phyloP scores from a whole-genome alignment of 1,140 invertebrate genomes.

The Polypedilum pembai region DNA sequence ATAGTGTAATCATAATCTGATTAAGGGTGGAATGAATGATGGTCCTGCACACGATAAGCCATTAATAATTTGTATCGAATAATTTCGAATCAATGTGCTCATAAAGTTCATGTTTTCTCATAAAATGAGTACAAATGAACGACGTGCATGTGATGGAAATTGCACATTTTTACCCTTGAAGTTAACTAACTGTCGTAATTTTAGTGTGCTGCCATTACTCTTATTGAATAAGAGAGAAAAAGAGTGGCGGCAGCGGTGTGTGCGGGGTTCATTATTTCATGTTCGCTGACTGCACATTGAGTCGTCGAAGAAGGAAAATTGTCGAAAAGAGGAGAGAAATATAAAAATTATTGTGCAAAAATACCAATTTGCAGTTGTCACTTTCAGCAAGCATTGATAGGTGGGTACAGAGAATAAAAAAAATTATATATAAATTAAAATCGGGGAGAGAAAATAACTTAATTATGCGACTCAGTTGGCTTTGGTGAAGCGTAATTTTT shows the following conservation, averaged over 20 bases:
- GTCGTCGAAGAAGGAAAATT: background rate
- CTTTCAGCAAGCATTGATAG: background rate
- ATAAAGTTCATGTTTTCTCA: background rate
- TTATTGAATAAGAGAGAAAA: background rate
- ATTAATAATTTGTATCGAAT: slow-evolving; percentile 19
- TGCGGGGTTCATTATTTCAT: background rate
- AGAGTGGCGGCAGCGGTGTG: background rate
- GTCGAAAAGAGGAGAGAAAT: background rate
- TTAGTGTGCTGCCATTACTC: background rate
- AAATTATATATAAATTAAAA: slow-evolving; percentile 7
- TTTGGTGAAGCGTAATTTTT: background rate
- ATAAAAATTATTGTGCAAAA: slow-evolving; percentile 8
- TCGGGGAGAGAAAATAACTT: background rate
- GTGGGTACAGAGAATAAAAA: background rate
- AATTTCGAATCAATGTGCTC: background rate
- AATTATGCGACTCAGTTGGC: background rate
- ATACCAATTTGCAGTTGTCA: slow-evolving; percentile 26
- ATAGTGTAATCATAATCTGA: slow-evolving; percentile 6
- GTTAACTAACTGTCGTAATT: background rate
- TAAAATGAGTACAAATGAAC: background rate
- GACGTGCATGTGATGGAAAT: slow-evolving; percentile 11
- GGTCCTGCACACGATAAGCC: background rate
- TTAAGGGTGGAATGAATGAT: background rate
- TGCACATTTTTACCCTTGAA: slow-evolving; percentile 4
- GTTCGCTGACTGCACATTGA: slow-evolving; percentile 10